phyloP scores from a whole-genome alignment of 1,140 invertebrate genomes.

The Chironomus striatipennis region DNA sequence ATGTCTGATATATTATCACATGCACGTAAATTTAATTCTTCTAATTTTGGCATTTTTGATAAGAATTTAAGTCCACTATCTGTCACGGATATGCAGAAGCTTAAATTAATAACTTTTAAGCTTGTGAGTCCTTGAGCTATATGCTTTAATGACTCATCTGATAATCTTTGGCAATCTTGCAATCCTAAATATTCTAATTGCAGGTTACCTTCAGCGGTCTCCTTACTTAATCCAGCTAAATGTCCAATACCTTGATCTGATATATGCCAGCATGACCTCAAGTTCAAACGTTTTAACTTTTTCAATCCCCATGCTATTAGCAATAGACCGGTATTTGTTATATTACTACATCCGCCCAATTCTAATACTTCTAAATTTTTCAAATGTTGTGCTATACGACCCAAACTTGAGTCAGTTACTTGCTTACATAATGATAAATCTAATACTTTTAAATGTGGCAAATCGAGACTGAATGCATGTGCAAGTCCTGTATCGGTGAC shows the following conservation, averaged over 20 bases:
- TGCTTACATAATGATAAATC: constrained; percentile 92
- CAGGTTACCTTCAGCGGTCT: constrained; percentile 57
- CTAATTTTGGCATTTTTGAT: constrained; percentile 70
- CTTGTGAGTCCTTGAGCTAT: constrained; percentile 70
- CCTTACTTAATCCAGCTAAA: constrained; percentile 62
- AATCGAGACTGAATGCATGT: constrained; percentile 66
- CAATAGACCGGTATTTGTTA: constrained; percentile 78
- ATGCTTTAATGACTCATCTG: constrained; percentile 80
- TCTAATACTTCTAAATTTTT: constrained; percentile 81
- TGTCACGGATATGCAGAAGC: constrained; percentile 87
- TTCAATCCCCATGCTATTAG: constrained; percentile 78
- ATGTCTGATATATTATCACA: constrained; percentile 91
- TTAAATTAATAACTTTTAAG: constrained; percentile 76
- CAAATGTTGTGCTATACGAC: constrained; percentile 73
- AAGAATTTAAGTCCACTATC: constrained; percentile 84
- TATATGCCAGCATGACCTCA: constrained; percentile 86
- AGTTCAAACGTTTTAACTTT: constrained; percentile 72
- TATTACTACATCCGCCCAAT: constrained; percentile 81
- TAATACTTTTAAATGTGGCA: constrained; percentile 64
- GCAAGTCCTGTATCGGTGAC: constrained; percentile 73
- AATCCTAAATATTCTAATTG: constrained; percentile 75
- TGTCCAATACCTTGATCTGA: constrained; percentile 83
- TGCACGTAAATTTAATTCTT: constrained; percentile 81
- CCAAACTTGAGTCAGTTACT: constrained; percentile 77
- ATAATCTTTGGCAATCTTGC: constrained; percentile 89